Evolutionary conservation across 2,113 vertebrate genomes (phyloP).

Genomic region (Hemiprocne comata): DNA sequence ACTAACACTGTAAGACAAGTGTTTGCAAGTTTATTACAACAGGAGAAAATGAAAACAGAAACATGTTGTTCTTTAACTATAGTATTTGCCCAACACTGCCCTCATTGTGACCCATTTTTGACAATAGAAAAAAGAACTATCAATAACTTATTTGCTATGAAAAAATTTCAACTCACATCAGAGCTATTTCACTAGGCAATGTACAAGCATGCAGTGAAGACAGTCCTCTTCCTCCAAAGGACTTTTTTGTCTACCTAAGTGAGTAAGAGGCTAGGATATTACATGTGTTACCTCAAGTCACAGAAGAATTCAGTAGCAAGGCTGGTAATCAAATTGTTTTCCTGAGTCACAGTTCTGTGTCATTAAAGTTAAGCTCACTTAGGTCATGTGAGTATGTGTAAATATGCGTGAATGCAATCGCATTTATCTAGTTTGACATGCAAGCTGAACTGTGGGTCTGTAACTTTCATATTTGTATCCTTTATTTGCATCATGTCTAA

Average conservation of each 20-base stretch:
- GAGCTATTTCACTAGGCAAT: neutral
- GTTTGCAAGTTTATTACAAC: constrained; percentile 36
- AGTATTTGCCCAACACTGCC: neutral
- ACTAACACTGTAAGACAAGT: neutral
- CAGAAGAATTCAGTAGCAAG: neutral
- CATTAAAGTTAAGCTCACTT: neutral
- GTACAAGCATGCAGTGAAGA: neutral
- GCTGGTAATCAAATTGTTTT: neutral
- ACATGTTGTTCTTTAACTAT: constrained; percentile 3
- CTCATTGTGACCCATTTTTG: neutral
- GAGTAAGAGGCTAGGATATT: neutral
- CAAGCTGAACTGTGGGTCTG: neutral
- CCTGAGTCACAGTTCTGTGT: neutral
- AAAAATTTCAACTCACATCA: neutral
- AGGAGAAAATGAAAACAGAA: constrained; percentile 35
- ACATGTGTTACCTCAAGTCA: neutral
- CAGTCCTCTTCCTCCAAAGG: neutral
- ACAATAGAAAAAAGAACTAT: neutral
- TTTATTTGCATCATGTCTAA: constrained; percentile 19
- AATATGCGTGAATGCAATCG: neutral
- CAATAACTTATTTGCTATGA: neutral
- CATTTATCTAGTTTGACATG: neutral
- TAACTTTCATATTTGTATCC: neutral
- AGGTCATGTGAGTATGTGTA: neutral
- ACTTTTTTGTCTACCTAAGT: neutral